phyloP scores from a whole-genome alignment of 2,797 vertebrate genomes.

The Cirrhinus mrigala region DNA sequence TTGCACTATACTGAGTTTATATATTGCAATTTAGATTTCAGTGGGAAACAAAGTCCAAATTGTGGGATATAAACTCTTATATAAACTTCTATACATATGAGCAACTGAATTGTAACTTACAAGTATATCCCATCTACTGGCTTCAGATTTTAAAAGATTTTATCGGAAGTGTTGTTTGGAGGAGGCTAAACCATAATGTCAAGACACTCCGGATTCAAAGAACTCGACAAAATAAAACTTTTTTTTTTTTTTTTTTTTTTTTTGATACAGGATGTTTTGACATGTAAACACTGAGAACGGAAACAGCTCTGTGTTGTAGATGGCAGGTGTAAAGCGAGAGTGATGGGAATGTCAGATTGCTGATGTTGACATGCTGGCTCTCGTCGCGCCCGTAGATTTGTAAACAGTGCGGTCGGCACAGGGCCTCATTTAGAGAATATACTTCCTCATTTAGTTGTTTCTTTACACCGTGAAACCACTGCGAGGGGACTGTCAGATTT shows the following conservation, averaged over 20 bases:
- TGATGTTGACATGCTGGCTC: conserved; percentile 22
- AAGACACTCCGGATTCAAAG: background rate
- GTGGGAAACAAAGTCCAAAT: too few relatives aligned
- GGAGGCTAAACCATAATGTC: background rate
- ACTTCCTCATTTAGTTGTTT: conserved; percentile 45
- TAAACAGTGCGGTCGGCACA: conserved; percentile 42
- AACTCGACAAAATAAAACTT: background rate
- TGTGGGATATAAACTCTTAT: too few relatives aligned
- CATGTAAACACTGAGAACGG: conserved; percentile 1
- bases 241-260: background rate
- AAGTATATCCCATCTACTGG: too few relatives aligned
- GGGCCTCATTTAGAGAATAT: conserved; percentile 46
- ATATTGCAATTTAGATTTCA: too few relatives aligned
- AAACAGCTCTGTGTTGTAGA: background rate
- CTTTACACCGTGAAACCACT: conserved; percentile 52
- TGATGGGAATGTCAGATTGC: conserved; percentile 35
- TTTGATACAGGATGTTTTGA: conserved; percentile 50
- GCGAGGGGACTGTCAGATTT: conserved; percentile 38
- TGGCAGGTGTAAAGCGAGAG: background rate
- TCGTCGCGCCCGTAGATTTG: conserved; percentile 38
- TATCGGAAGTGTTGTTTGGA: background rate
- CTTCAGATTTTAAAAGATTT: too few relatives aligned
- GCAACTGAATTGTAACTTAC: too few relatives aligned
- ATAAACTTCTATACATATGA: too few relatives aligned
- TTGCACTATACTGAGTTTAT: too few relatives aligned